phyloP scores from a whole-genome alignment of 2,888 invertebrate species.

The Drosophila helvetica region DNA sequence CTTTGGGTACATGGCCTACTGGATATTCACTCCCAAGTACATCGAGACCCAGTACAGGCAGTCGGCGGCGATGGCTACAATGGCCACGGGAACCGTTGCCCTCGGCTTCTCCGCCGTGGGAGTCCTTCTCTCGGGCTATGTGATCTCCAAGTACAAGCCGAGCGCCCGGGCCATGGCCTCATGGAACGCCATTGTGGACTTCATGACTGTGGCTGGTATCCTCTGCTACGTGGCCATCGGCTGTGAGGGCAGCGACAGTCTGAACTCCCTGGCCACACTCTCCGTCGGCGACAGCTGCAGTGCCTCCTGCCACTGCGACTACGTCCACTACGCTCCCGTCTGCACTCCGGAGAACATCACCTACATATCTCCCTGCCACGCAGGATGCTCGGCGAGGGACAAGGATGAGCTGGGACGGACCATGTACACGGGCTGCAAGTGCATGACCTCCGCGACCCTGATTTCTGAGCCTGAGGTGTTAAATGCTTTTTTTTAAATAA shows the following conservation, averaged over 20 bases:
- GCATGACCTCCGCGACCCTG: conserved; percentile 34
- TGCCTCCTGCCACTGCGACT: conserved; percentile 87
- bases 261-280: conserved; percentile 41
- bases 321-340: conserved; percentile 89
- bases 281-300: conserved; percentile 85
- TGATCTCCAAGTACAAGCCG: conserved; percentile 88
- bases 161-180: conserved; percentile 86
- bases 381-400: conserved; percentile 86
- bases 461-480: conserved; percentile 30
- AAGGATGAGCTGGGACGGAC: conserved; percentile 47
- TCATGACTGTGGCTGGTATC: conserved; percentile 87
- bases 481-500: rapidly evolving
- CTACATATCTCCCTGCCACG: conserved; percentile 91
- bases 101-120: conserved; percentile 88
- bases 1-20: conserved; percentile 89
- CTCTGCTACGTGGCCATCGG: conserved; percentile 87
- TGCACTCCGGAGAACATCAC: conserved; percentile 87
- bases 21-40: conserved; percentile 92
- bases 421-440: conserved; percentile 56
- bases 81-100: conserved; percentile 89
- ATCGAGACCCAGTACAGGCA: conserved; percentile 92
- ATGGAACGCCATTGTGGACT: conserved; percentile 88
- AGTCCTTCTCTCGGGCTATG: conserved; percentile 86
- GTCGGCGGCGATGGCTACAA: conserved; percentile 88
- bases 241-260: conserved; percentile 86